Evolutionary conservation across 2,888 invertebrate species (phyloP).

Genomic region (Cryptus armator): DNA sequence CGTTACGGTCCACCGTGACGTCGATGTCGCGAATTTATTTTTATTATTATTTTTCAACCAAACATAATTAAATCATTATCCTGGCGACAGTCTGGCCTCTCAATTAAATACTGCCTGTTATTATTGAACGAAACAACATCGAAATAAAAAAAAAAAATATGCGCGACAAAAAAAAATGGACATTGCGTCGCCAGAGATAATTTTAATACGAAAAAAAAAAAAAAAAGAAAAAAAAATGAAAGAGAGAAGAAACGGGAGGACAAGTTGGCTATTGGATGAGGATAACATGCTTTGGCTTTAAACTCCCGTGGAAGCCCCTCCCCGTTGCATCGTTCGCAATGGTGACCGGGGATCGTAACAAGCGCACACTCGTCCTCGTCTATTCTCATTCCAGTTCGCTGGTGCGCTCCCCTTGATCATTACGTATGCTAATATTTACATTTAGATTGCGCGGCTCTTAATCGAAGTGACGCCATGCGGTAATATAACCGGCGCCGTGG

Average conservation of each 20-base stretch:
- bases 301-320: neutral
- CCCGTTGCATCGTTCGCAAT: neutral
- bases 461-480: constrained; percentile 84
- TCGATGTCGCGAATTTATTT: neutral
- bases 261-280: constrained; percentile 54
- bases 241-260: constrained; percentile 14
- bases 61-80: constrained; percentile 60
- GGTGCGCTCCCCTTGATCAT: constrained; percentile 76
- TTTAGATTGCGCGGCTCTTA: constrained; percentile 83
- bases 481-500: constrained; percentile 84
- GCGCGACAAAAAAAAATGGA: constrained; percentile 13
- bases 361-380: constrained; percentile 65
- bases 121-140: constrained; percentile 35
- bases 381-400: constrained; percentile 72
- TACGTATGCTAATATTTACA: constrained; percentile 84
- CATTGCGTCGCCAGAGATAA: constrained; percentile 41
- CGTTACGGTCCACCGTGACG: neutral
- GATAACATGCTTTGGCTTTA: constrained; percentile 52
- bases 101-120: constrained; percentile 49
- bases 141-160: constrained; percentile 22
- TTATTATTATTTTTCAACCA: neutral
- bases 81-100: constrained; percentile 59
- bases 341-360: constrained; percentile 20
- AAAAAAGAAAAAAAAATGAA: constrained; percentile 17
- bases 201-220: constrained; percentile 56